Conservation (phyloP, 2,797 vertebrate species). For the Enoplosus armatus region DNA sequence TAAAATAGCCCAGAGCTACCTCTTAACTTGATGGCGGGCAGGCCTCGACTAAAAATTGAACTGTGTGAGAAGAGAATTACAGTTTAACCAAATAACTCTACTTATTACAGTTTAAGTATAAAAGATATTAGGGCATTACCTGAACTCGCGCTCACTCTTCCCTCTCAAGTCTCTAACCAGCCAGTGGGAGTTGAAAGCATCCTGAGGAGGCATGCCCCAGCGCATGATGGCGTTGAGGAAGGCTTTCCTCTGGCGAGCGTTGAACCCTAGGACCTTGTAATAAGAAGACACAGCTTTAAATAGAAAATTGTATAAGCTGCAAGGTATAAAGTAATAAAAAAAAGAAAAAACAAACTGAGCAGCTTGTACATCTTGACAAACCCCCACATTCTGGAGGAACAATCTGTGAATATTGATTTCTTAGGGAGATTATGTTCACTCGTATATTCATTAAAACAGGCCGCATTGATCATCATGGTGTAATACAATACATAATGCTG, state of each 20-base stretch:
- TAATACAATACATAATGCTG: background rate
- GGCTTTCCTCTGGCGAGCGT: conserved; percentile 96
- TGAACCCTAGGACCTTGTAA: conserved; percentile 96
- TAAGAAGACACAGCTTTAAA: conserved; percentile 8
- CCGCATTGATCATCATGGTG: background rate
- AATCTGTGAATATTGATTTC: background rate
- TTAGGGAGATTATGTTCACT: background rate
- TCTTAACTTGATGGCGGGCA: background rate
- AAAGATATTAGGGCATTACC: conserved; percentile 78
- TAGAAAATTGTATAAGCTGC: background rate
- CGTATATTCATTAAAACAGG: background rate
- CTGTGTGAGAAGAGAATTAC: conserved; percentile 3
- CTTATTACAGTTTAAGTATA: conserved; percentile 5
- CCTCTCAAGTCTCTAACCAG: conserved; percentile 96
- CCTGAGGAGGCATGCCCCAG: conserved; percentile 99
- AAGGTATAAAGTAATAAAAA: background rate
- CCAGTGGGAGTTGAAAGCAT: conserved; percentile 99
- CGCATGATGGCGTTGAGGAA: conserved; percentile 99
- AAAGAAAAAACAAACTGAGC: background rate
- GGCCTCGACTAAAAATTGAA: background rate
- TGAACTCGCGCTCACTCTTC: conserved; percentile 98
- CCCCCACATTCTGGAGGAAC: background rate
- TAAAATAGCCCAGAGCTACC: conserved; percentile 33
- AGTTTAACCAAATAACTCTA: background rate
- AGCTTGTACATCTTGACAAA: background rate